Evolutionary conservation across 2,797 vertebrate genomes (phyloP).

Genomic region (Masticophis lateralis): DNA sequence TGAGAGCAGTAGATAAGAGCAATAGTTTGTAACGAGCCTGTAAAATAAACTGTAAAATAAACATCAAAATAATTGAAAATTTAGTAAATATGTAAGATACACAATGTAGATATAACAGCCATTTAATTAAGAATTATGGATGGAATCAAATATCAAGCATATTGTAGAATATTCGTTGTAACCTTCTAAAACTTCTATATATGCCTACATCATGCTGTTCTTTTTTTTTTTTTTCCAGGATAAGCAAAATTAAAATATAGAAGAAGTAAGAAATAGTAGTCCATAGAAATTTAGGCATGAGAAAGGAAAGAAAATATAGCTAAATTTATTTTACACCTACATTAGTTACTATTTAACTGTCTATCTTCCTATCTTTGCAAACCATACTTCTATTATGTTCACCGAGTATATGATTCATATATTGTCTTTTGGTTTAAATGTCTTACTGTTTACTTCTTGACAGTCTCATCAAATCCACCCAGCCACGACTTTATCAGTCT

Average conservation of each 20-base stretch:
- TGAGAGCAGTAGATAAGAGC: background rate
- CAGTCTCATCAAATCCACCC: background rate
- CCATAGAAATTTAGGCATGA: background rate
- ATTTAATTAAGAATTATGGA: background rate
- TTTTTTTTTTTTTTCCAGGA: background rate
- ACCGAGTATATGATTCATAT: background rate
- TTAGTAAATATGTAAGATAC: background rate
- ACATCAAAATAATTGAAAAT: background rate
- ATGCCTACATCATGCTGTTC: background rate
- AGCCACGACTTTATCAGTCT: no score
- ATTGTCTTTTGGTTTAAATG: background rate
- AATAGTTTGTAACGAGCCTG: background rate
- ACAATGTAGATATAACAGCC: background rate
- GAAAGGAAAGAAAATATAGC: background rate
- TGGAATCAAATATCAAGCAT: background rate
- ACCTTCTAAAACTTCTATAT: background rate
- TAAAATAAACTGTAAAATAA: background rate
- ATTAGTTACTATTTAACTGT: background rate
- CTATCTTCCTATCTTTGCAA: background rate
- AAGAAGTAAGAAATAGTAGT: background rate
- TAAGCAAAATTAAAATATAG: background rate
- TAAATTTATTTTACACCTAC: background rate
- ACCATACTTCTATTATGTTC: background rate
- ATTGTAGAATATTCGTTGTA: background rate
- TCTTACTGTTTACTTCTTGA: background rate